Base-by-base conservation (phyloP, 92 coral and sea anemone species). In the Siderastrea radians region DNA sequence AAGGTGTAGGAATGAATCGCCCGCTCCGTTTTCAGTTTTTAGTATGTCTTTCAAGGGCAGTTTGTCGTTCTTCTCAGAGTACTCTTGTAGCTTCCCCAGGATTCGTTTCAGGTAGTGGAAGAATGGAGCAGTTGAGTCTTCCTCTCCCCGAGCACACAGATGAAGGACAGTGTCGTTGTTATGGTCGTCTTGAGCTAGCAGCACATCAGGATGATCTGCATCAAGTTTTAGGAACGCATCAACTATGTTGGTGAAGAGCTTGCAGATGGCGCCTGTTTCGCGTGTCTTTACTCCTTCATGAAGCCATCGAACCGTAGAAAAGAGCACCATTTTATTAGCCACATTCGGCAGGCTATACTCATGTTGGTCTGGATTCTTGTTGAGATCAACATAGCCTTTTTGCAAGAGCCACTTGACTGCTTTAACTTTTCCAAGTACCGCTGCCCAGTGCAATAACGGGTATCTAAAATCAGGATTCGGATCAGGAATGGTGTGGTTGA, bases 11-110 rank as follows among this genome's bases (percentile, higher is more conserved):
- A 61, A 61, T 8, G 66, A 9, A 16, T 61, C 66, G 4, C 66
- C 66, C 15, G 5, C n/a, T 14, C 38, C 15, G 14, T 61, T 61
- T n/a, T 8, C 7, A 9, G 10, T 7, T 1, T 61, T 3, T 0
- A 61, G 4, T 12, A 61, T 12, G 38, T 0, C 0, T 13, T 0
- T 15, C n/a, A 61, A n/a, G 0, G 15, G 4, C 14, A n/a, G 0
- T 1, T 8, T 12, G 16, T 0, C 16, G 14, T 61, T 15, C 66
- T 61, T 0, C 66, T 8, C 0, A 12, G 10, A 4, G 66, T 12
- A 16, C n/a, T 61, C 66, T 12, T 0, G 0, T 13, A 61, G n/a
- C 16, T 61, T 61, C 14, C 16, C 0, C 66, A 61, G 14, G 1
- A 61, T 13, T 61, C 66, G 66, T 61, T 61, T 61, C 0, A 61